Percentiles rank a stretch among this genome's conserved stretches.
Conservation (phyloP, 2,888 invertebrate species). For the Aphelenchoides bicaudatus region DNA sequence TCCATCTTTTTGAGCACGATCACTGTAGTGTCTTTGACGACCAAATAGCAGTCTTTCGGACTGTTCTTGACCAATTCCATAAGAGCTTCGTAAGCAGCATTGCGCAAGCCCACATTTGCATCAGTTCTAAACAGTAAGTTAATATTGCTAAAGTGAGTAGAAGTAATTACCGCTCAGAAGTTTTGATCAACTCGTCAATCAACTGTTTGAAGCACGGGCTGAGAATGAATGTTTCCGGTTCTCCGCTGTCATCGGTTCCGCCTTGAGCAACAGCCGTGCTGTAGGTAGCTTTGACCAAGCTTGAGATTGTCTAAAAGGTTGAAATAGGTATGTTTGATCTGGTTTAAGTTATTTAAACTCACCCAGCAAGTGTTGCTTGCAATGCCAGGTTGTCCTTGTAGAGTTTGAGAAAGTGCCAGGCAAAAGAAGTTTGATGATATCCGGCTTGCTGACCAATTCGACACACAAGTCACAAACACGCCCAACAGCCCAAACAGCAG, state of each 20-base stretch:
- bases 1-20: slow-evolving; percentile 88
- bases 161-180: slow-evolving; percentile 72
- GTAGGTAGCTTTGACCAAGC: slow-evolving; percentile 91
- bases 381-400: slow-evolving; percentile 88
- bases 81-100: slow-evolving; percentile 94
- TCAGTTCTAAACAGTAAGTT: slow-evolving; percentile 69
- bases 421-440: slow-evolving; percentile 64
- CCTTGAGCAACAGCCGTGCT: slow-evolving; percentile 71
- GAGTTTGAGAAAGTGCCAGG: slow-evolving; percentile 68
- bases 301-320: slow-evolving; percentile 73
- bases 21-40: slow-evolving; percentile 93
- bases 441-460: slow-evolving; percentile 47
- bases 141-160: slow-evolving; percentile 1
- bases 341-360: slow-evolving; percentile 27
- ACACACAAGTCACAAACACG: slow-evolving; percentile 80
- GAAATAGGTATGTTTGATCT: not conserved
- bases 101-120: slow-evolving; percentile 81
- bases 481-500: slow-evolving; percentile 96
- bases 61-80: slow-evolving; percentile 99
- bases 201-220: slow-evolving; percentile 90
- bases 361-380: slow-evolving; percentile 98
- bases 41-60: slow-evolving; percentile 83
- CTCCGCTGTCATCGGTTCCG: slow-evolving; percentile 64
- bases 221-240: slow-evolving; percentile 84
- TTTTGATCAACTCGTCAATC: slow-evolving; percentile 81